Conservation (phyloP, 1,140 invertebrate genomes). For the Spodoptera frugiperda region DNA sequence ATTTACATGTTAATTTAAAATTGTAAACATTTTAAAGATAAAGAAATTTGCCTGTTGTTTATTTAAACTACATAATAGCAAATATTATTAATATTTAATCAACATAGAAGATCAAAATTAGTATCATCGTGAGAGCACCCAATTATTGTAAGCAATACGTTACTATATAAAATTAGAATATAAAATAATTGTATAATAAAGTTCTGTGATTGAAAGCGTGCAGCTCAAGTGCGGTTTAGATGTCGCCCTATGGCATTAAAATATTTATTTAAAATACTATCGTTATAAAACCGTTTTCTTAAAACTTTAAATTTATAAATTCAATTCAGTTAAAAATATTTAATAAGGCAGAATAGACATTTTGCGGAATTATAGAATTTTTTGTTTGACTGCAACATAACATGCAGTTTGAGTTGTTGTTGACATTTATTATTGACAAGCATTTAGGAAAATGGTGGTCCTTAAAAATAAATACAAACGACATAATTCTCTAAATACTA, state of each 20-base stretch:
- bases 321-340: background rate
- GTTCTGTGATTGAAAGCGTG: slow-evolving; percentile 49
- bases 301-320: background rate
- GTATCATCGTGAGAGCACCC: slow-evolving; percentile 53
- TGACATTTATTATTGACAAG: background rate
- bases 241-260: background rate
- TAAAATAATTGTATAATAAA: slow-evolving; percentile 47
- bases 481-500: background rate
- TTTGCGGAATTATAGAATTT: too few species aligned
- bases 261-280: slow-evolving; percentile 1
- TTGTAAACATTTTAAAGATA: background rate
- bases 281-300: background rate
- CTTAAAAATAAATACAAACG: too few species aligned
- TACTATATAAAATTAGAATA: slow-evolving; percentile 45
- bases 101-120: slow-evolving; percentile 42
- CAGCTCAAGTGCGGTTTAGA: slow-evolving; percentile 40
- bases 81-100: slow-evolving; percentile 40
- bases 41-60: slow-evolving; percentile 30
- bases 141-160: slow-evolving; percentile 57
- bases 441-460: too few species aligned
- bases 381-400: too few species aligned
- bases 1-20: background rate
- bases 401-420: too few species aligned
- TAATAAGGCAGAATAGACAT: too few species aligned
- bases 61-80: slow-evolving; percentile 38